These are phyloP conservation scores for Pomatostomus ruficeps DNA, from an alignment of 2,113 vertebrate species.

Conservation along the genomic window DNA sequence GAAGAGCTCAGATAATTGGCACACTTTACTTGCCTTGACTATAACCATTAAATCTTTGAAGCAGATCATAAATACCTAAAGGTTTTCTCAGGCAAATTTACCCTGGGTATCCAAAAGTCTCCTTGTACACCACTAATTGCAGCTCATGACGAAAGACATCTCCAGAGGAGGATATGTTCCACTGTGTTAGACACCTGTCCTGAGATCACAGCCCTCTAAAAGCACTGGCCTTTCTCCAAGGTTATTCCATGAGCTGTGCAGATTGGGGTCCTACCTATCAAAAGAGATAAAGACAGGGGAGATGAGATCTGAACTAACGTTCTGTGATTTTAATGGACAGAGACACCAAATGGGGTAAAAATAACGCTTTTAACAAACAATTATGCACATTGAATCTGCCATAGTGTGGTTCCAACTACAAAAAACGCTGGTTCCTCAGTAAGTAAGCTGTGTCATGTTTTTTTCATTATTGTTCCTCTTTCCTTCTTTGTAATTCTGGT, in stretches of 20 bases:
- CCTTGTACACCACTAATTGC: not conserved
- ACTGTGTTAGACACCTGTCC: not conserved
- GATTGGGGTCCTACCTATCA: not conserved
- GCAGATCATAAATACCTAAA: not conserved
- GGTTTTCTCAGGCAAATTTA: not conserved
- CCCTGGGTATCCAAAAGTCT: not conserved
- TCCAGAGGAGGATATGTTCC: not conserved
- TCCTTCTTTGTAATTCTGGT: not conserved
- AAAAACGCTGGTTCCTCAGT: not conserved
- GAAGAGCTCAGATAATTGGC: not conserved
- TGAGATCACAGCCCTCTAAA: not conserved
- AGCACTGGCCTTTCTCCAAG: not conserved
- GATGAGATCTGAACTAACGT: not conserved
- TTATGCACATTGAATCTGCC: not conserved
- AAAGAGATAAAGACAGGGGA: rapidly evolving
- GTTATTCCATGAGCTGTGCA: not conserved
- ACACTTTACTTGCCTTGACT: not conserved
- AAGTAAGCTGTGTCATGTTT: not conserved
- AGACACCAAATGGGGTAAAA: not conserved
- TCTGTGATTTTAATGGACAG: not conserved
- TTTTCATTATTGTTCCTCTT: not conserved
- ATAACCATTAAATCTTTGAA: not conserved
- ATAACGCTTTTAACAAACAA: not conserved
- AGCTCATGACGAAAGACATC: not conserved
- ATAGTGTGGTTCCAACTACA: not conserved